Base-by-base conservation (phyloP, 2,113 vertebrate species). In the Sinocyclocheilus grahami region DNA sequence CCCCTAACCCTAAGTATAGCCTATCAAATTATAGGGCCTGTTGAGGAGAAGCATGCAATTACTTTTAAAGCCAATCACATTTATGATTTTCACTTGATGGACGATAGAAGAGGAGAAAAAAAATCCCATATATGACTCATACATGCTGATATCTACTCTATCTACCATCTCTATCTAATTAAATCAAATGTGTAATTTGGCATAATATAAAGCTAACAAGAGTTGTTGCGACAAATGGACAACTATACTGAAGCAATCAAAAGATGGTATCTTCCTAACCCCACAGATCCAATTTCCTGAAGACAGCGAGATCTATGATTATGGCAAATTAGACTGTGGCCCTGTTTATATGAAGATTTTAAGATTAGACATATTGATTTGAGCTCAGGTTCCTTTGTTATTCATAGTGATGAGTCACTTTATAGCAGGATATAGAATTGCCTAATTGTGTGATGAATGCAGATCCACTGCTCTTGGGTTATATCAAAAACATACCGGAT, bases 281-380 rank as follows among this genome's bases (percentile, higher is more conserved):
- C 69, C 4, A n/a, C 27, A 63, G 24, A 88, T 85, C 72, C 27
- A 86, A 87, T 87, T 90, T 88, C 88, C 87, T 76, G 78, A 13
- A 48, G 33, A 78, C 53, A 84, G 62, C 27, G 62, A 76, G 55
- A 22, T 81, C 87, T 74, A 87, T 87, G 51, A 79, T 75, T 85
- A 84, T 39, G 30, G 39, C 10, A 71, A 82, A 85, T 87, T 72
- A 89, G 51, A 78, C 30, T 30, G 24, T 27, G 10, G 77, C 53
- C 71, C 48, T 48, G 63, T 78, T 78, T 72, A 55, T 46, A 83
- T 84, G n/a, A 67, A 62, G 48, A 75, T 63, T 84, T 78, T 51
- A 48, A 24, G 77, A 51, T 51, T 76, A 33, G 48, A 46, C 4
- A 51, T 18, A 62, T 67, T 78, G 80, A 87, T 82, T 75, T 81